Percentiles rank a stretch among this genome's conserved stretches.
Conservation (phyloP, 2,797 vertebrate genomes). For the Darevskia mixta region DNA sequence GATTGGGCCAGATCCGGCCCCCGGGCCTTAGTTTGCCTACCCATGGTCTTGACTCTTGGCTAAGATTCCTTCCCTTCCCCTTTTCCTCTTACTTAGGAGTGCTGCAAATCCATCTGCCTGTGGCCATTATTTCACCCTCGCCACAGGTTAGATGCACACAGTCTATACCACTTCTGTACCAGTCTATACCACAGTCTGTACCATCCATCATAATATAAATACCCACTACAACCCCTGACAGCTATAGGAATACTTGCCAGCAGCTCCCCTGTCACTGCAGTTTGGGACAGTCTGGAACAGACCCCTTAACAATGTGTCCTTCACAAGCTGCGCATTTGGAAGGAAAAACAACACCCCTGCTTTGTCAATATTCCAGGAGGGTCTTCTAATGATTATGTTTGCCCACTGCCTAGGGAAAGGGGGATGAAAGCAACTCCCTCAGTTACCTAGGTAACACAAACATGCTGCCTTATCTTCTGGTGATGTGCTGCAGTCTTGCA, state of each 20-base stretch:
- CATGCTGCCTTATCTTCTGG: no score
- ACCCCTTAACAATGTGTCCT: no score
- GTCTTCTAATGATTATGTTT: background rate
- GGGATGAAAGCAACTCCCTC: background rate
- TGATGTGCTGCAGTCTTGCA: no score
- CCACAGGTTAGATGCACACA: background rate
- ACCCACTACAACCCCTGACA: no score
- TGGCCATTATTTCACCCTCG: background rate
- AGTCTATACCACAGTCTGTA: background rate
- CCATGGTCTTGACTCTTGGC: background rate
- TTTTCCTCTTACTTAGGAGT: no score
- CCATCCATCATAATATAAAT: background rate
- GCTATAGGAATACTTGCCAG: background rate
- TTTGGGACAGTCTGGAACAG: background rate
- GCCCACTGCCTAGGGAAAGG: no score
- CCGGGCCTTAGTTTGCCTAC: no score
- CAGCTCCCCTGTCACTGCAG: background rate
- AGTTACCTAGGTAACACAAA: background rate
- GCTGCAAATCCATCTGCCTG: background rate
- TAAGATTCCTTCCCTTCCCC: background rate
- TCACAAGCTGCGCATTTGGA: background rate
- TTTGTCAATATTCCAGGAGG: background rate
- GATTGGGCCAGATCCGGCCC: no score
- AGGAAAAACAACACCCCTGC: background rate
- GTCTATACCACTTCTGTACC: background rate